Percentiles rank a stretch among this genome's conserved stretches.
These are phyloP conservation scores for Diachrysia chrysitis DNA, from an alignment of 2,888 invertebrate genomes.

Conservation along the genomic window DNA sequence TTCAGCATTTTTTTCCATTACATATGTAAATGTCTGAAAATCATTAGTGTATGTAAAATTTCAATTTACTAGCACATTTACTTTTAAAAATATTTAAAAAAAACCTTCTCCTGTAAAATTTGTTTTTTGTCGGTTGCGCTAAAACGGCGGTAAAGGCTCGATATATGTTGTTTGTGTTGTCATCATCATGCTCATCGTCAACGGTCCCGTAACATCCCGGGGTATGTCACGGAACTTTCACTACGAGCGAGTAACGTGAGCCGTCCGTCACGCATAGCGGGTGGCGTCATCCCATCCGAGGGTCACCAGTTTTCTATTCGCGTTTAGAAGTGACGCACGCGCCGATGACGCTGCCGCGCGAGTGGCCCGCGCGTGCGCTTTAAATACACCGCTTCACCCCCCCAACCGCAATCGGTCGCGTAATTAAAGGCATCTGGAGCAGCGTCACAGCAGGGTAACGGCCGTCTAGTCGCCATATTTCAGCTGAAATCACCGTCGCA, in stretches of 20 bases:
- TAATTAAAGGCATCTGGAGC: constrained; percentile 79
- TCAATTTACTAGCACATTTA: no score
- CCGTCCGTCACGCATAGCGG: constrained; percentile 71
- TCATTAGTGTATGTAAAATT: no score
- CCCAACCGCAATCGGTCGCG: constrained; percentile 64
- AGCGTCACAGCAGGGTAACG: constrained; percentile 69
- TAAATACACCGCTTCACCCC: constrained; percentile 65
- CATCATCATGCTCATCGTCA: constrained; percentile 9
- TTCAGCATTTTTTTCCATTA: no score
- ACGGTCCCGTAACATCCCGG: constrained; percentile 32
- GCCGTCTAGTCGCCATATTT: constrained; percentile 77
- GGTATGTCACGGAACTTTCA: constrained; percentile 63
- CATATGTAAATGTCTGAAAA: no score
- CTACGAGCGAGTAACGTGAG: constrained; percentile 70
- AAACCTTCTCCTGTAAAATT: no score
- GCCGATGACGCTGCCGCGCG: constrained; percentile 75
- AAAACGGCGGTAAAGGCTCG: no score
- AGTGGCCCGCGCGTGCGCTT: constrained; percentile 70
- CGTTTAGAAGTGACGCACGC: constrained; percentile 84
- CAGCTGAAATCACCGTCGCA: constrained; percentile 65
- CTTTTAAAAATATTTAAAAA: no score
- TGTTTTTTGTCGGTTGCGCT: no score
- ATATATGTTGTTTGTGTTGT: constrained; percentile 31
- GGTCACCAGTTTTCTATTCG: constrained; percentile 86
- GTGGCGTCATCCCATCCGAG: constrained; percentile 79